Percentiles rank a stretch among this genome's conserved stretches.
Conservation (phyloP, 2,888 invertebrate genomes). For the Octodonta nipae region DNA sequence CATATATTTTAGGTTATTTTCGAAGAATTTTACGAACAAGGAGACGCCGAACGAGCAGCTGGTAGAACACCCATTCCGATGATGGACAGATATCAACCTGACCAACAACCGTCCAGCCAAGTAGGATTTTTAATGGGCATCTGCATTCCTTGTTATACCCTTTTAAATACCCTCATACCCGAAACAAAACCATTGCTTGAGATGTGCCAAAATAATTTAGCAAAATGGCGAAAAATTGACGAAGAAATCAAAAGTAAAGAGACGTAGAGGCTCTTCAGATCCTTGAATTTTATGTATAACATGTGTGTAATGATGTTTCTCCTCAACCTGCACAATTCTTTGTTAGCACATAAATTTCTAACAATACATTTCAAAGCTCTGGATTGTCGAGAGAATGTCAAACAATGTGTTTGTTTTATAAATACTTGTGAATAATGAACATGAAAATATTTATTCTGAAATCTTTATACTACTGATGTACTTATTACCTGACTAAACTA, state of each 20-base stretch:
- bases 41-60: conserved; percentile 33
- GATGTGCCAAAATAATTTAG: conserved; percentile 51
- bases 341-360: too few relatives aligned
- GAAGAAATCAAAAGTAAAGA: conserved; percentile 15
- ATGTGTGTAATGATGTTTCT: too few relatives aligned
- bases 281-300: too few relatives aligned
- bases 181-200: conserved; percentile 54
- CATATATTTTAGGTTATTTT: conserved; percentile 48
- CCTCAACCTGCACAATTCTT: too few relatives aligned
- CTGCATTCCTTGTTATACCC: conserved; percentile 66
- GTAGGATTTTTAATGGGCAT: conserved; percentile 70
- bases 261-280: too few relatives aligned
- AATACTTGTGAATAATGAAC: too few relatives aligned
- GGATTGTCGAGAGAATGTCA: too few relatives aligned
- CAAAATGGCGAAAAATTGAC: conserved; percentile 43
- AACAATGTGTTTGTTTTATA: too few relatives aligned
- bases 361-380: too few relatives aligned
- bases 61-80: conserved; percentile 57
- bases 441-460: too few relatives aligned
- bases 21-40: conserved; percentile 69
- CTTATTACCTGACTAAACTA: too few relatives aligned
- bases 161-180: conserved; percentile 55
- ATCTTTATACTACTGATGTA: too few relatives aligned
- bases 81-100: conserved; percentile 50
- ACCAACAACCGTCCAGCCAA: conserved; percentile 65